phyloP scores from a whole-genome alignment of 1,140 invertebrate genomes.

The Lineus longissimus region DNA sequence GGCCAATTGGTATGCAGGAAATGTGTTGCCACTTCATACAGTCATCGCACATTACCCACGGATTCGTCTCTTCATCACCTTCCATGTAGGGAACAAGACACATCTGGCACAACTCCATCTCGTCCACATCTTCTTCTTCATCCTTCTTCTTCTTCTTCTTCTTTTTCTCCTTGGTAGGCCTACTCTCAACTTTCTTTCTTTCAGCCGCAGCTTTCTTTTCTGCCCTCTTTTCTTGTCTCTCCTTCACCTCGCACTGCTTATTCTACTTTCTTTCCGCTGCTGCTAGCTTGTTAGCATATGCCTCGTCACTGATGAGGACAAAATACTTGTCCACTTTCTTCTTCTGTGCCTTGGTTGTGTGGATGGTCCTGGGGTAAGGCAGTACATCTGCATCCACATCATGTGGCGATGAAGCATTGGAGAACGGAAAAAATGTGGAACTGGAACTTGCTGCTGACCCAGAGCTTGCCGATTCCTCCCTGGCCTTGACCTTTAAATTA shows the following conservation, averaged over 20 bases:
- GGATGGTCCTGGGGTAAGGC: not conserved
- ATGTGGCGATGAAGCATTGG: not conserved
- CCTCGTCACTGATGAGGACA: not conserved
- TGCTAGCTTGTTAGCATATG: not conserved
- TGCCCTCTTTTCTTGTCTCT: not conserved
- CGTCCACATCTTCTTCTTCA: no score
- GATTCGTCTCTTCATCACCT: no score
- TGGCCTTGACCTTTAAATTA: not conserved
- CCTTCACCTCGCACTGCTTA: no score
- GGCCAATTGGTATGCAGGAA: no score
- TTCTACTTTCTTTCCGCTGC: not conserved
- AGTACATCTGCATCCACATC: not conserved
- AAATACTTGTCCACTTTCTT: not conserved
- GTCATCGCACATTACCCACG: no score
- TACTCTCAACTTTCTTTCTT: not conserved
- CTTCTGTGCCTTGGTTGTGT: not conserved
- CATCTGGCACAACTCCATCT: no score
- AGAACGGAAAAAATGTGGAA: not conserved
- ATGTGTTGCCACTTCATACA: no score
- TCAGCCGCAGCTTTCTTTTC: slow-evolving; percentile 3
- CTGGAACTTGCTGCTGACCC: no score
- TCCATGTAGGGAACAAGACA: no score
- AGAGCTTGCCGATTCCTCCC: no score
- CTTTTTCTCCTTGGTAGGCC: no score
- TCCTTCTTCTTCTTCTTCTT: no score